These are phyloP conservation scores for Sturmia bella DNA, from an alignment of 2,888 invertebrate genomes.

Conservation along the genomic window DNA sequence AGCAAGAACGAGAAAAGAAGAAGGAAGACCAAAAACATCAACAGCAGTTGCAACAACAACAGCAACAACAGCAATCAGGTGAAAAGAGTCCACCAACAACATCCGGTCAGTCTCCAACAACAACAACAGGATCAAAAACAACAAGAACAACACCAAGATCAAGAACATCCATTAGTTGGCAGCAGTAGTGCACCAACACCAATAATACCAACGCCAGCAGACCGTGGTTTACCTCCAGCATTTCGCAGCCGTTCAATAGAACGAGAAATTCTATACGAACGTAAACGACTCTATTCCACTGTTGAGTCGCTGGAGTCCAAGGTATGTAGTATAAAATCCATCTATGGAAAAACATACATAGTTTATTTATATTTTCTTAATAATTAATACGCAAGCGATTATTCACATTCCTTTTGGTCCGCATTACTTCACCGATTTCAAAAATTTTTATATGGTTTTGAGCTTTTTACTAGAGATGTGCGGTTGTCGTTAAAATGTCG, in stretches of 20 bases:
- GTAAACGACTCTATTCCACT: slow-evolving; percentile 78
- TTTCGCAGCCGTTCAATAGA: slow-evolving; percentile 81
- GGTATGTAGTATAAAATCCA: too few relatives aligned
- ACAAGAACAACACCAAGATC: slow-evolving; percentile 70
- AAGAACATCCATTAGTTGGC: slow-evolving; percentile 62
- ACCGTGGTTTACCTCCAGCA: slow-evolving; percentile 79
- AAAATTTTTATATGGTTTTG: too few relatives aligned
- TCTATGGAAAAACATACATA: too few relatives aligned
- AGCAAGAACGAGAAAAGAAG: slow-evolving; percentile 81
- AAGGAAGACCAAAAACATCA: slow-evolving; percentile 79
- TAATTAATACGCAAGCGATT: too few relatives aligned
- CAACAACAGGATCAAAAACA: slow-evolving; percentile 59
- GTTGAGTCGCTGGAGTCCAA: slow-evolving; percentile 78
- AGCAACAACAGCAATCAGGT: slow-evolving; percentile 67
- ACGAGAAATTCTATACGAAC: slow-evolving; percentile 78
- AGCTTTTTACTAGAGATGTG: too few relatives aligned
- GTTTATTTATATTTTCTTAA: too few relatives aligned
- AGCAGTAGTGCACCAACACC: slow-evolving; percentile 71
- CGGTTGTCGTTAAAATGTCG: too few relatives aligned
- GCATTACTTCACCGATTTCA: too few relatives aligned
- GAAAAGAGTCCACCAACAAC: slow-evolving; percentile 73
- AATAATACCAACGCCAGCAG: slow-evolving; percentile 78
- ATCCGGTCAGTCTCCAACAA: slow-evolving; percentile 71
- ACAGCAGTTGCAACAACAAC: slow-evolving; percentile 77
- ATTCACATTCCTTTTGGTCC: too few relatives aligned